Conservation (phyloP, 2,797 vertebrate species). For the Pantherophis alleghaniensis region DNA sequence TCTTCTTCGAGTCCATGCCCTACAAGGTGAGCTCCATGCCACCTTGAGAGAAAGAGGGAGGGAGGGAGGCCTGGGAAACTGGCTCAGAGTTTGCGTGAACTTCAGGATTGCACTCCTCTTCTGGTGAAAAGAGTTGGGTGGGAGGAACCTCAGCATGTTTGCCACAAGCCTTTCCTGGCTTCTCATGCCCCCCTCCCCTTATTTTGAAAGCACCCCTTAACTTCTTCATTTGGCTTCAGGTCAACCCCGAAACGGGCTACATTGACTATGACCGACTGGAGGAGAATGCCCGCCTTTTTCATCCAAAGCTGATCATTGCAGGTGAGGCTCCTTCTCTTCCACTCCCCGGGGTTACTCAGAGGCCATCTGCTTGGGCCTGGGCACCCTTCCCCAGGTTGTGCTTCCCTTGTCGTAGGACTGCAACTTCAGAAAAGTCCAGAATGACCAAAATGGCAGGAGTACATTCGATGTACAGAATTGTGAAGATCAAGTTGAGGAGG, state of each 20-base stretch:
- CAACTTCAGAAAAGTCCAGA: not conserved
- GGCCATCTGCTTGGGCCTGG: not conserved
- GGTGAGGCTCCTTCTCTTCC: slow-evolving; percentile 67
- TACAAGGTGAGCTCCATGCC: slow-evolving; percentile 84
- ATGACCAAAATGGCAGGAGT: not conserved
- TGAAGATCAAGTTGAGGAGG: not conserved
- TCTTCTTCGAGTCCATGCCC: slow-evolving; percentile 99
- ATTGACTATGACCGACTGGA: slow-evolving; percentile 89
- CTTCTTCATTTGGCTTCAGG: slow-evolving; percentile 68
- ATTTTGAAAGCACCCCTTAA: not conserved
- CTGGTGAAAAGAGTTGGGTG: not conserved
- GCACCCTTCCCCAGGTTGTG: not conserved
- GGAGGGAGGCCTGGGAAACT: not conserved
- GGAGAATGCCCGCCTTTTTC: slow-evolving; percentile 90
- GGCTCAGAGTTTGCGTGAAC: not conserved
- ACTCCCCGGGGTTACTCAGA: not conserved
- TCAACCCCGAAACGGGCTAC: slow-evolving; percentile 88
- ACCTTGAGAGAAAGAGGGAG: not conserved
- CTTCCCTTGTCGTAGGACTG: not conserved
- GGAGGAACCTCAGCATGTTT: not conserved
- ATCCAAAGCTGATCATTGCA: slow-evolving; percentile 92
- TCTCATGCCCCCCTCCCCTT: not conserved
- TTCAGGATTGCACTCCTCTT: no score
- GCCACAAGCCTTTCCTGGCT: not conserved
- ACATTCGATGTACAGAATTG: not conserved